A percentile compares a stretch with the other conserved stretches of the same genome.
phyloP scores from a whole-genome alignment of 2,113 vertebrate species.

The Eolophus roseicapilla region DNA sequence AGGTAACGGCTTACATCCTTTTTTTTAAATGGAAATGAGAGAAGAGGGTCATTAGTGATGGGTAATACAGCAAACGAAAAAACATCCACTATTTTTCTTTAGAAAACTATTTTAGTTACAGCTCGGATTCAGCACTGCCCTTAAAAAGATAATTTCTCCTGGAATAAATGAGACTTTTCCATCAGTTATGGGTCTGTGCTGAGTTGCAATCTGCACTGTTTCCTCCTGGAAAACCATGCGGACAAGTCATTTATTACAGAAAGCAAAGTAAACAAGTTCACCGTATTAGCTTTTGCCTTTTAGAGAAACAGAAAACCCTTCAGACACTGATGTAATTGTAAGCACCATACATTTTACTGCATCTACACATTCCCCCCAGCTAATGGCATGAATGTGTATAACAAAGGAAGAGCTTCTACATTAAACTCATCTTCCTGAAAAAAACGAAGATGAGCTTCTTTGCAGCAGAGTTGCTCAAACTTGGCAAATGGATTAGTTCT shows the following conservation, averaged over 20 bases:
- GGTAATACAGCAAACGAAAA: background rate
- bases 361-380: background rate
- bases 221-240: background rate
- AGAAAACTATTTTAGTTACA: conserved; percentile 3
- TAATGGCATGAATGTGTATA: rapidly evolving
- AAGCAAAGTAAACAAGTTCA: conserved; percentile 7
- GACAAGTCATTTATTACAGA: background rate
- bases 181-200: background rate
- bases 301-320: background rate
- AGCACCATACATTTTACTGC: background rate
- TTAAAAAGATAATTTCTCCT: background rate
- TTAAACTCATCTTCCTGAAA: background rate
- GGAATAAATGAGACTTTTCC: background rate
- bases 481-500: background rate
- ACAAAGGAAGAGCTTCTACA: background rate
- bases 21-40: conserved; percentile 5
- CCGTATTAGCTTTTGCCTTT: background rate
- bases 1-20: background rate
- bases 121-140: background rate
- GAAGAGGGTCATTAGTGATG: conserved; percentile 5
- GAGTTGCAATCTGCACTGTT: background rate
- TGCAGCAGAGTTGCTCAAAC: background rate
- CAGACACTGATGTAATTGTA: background rate
- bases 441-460: background rate
- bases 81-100: background rate